Conservation (phyloP, 2,888 invertebrate genomes). For the Leucophenga maculata region DNA sequence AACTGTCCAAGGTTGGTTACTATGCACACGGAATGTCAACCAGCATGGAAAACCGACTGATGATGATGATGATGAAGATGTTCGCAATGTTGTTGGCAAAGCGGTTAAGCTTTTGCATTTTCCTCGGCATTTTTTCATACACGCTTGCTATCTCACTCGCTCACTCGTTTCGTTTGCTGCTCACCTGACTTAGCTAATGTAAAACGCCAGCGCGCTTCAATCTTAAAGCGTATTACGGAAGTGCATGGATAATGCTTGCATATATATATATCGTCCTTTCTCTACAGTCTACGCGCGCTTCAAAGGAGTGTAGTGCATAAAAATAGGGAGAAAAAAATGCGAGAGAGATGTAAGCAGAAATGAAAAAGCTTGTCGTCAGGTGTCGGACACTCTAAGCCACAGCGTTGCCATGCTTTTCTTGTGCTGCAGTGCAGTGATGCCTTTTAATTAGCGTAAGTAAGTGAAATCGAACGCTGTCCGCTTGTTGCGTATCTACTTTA, state of each 20-base stretch:
- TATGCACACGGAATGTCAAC: no score
- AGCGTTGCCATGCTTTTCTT: background rate
- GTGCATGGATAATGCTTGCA: background rate
- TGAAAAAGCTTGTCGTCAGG: no score
- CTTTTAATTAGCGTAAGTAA: background rate
- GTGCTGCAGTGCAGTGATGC: background rate
- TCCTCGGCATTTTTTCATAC: background rate
- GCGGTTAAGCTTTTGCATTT: background rate
- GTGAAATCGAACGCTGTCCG: background rate
- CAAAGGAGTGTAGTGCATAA: no score
- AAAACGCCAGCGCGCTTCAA: background rate
- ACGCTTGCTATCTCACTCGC: background rate
- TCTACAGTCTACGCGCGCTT: no score
- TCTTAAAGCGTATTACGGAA: background rate
- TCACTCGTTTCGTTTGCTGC: background rate
- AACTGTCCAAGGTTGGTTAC: no score
- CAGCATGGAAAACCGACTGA: no score
- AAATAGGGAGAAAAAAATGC: no score
- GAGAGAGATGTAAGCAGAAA: no score
- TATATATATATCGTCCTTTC: background rate
- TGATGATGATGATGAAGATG: no score
- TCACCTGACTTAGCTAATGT: background rate
- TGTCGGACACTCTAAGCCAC: no score
- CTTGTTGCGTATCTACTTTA: no score
- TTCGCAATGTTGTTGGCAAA: no score